Evolutionary conservation across 2,888 invertebrate species (phyloP), one percentile per base, ranked within the genome.

Genomic region (Icerya purchasi): DNA sequence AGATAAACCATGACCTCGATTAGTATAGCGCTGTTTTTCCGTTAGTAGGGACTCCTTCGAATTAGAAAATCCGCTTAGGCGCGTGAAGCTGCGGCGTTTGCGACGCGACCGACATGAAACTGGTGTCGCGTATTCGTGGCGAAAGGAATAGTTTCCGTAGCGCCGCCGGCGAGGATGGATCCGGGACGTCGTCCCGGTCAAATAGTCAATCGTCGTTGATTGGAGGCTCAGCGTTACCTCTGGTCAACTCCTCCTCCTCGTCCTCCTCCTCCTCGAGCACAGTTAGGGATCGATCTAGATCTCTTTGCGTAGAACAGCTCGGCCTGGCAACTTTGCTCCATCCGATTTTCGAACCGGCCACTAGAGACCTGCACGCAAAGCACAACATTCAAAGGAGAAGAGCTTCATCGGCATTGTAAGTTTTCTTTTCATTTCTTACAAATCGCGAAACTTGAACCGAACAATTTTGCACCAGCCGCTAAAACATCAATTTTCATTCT

Each of bases 231-330:
- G 61, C 58, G 58, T 61, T 2, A 58, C 59, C 19, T 58, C 59
- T 10, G 49, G 51, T 2, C 58, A 53, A 20, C 22, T 55, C 54
- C 19, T 58, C 52, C 2, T 20, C 55, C 22, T 23, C 53, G 22
- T 19, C 50, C 8, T 56, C 59, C 14, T 50, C 57, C 19, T 22
- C 55, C 18, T 52, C 52, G 20, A 55, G 57, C 5, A 49, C 64
- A 5, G 64, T 62, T 20, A 60, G 66, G 20, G 72, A 72, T 66
- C 64, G 72, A 52, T 71, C 71, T 49, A 67, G 70, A 61, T 72
- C 72, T 3, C 67, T 72, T 53, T 72, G 71, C 62, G 72, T 72
- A 54, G 68, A 66, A 59, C 66, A 66, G 59, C 59, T 63, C 25
- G 62, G 62, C 49, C 64, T 66, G 63, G 67, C 67, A 22, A 63